Percentiles rank a stretch among this genome's conserved stretches.
Conservation (phyloP, 64 coral and sea anemone species). For the Stichodactyla mertensii region DNA sequence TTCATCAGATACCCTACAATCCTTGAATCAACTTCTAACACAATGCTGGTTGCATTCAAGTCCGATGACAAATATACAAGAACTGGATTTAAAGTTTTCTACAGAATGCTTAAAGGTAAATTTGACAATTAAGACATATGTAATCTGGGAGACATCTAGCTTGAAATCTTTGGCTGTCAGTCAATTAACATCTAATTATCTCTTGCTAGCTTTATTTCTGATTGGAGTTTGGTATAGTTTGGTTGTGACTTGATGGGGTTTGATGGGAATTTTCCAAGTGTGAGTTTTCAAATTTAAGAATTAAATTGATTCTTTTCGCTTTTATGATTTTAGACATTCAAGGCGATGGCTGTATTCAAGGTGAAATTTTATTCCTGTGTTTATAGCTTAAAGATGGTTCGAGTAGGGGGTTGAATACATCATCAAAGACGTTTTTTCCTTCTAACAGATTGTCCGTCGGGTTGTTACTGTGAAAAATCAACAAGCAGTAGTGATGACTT, state of each 20-base stretch:
- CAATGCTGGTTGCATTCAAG: conserved; percentile 2
- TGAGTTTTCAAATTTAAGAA: not conserved
- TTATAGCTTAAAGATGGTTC: not conserved
- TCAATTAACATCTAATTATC: too few species aligned
- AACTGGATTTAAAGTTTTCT: conserved; percentile 24
- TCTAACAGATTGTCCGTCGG: not conserved
- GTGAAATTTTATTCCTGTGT: not conserved
- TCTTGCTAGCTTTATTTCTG: too few species aligned
- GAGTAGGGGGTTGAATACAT: not conserved
- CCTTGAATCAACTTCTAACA: conserved; percentile 23
- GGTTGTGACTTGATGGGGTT: too few species aligned
- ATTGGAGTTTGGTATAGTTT: too few species aligned
- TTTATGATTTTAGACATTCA: not conserved
- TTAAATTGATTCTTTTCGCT: not conserved
- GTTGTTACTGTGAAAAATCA: not conserved
- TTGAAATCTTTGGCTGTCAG: too few species aligned
- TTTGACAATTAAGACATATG: not conserved
- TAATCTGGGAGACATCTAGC: too few species aligned
- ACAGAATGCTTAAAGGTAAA: not conserved
- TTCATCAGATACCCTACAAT: not conserved
- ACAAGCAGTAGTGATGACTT: not conserved
- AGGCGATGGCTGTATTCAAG: not conserved
- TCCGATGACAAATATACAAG: not conserved
- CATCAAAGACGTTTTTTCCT: not conserved
- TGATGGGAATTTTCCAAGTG: too few species aligned